Base-by-base conservation (phyloP, 2,797 vertebrate species). In the Darevskia mixta region DNA sequence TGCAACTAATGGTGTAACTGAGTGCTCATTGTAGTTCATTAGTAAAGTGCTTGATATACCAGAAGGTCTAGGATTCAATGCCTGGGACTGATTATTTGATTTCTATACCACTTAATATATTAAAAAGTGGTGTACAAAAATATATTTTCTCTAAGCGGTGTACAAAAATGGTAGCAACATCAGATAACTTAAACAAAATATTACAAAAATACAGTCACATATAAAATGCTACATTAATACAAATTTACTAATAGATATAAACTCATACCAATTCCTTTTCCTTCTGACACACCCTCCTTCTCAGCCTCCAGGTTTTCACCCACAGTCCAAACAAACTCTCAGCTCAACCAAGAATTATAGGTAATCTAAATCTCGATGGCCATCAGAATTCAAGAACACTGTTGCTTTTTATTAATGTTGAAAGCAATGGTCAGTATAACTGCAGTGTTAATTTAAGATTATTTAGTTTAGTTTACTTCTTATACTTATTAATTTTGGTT, bases 371-470 rank as follows among this genome's bases (percentile, higher is more conserved):
- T 2, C 29, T 29, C 35, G 41, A 32, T 45, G n/a, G 38, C 8
- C 15, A 15, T 88, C 55, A 73, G 29, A 73, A 80, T 66, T 85
- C 67, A 88, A 80, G 71, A 85, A 79, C n/a, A 73, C 11, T 64
- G n/a, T 64, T 82, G 66, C 38, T 49, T 82, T 84, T 27, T 9
- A 15, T 75, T 75, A n/a, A 23, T 29, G 43, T 11, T 80, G n/a
- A 79, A 75, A 71, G 78, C 77, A 79, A 79, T 11, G 5, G 23
- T 64, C 69, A 75, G 5, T 49, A 23, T 79, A 72, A 73, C 38
- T 64, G 64, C 23, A 72, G 41, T 72, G 17, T 35, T 72, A 49
- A 69, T 66, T 76, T 82, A 43, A 81, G 32, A 75, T 38, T 13
- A 81, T 55, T 64, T 7, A 76, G 45, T 41, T 85, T 85, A 89